Evolutionary conservation across 2,797 vertebrate genomes (phyloP), one percentile per base, ranked within the genome.

Genomic region (Rhyacichthys aspro): DNA sequence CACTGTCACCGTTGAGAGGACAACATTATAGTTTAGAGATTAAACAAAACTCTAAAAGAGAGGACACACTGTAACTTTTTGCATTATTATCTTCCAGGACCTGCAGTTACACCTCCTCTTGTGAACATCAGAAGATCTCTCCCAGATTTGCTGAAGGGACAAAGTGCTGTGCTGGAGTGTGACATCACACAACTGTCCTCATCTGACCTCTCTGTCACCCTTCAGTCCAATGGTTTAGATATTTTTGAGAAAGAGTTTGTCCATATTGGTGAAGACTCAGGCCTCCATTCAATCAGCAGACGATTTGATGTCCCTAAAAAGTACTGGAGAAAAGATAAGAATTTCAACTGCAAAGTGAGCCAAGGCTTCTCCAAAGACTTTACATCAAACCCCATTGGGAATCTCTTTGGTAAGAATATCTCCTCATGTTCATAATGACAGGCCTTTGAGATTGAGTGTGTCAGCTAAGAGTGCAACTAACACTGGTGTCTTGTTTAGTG

Each of bases 91-190:
- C 64, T 28, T 19, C 14, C 63, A 91, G 89, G 38, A 8, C 15
- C 69, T 67, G 10, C 8, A 63, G 14, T 32, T 17, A 32, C 12
- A 41, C 0, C 3, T 67, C 79, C 86, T 47, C 15, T 6, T 19
- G 81, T 90, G 42, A 17, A 57, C 16, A 85, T 91, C 74, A 89
- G 78, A 55, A 83, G 88, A 72, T 68, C 57, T 45, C 55, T 86
- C 2, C 18, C 50, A 60, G 49, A 79, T 17, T 18, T 69, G n/a
- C 17, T 8, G 14, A 76, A 72, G 1, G 11, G 23, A 58, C 7
- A 72, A 8, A 46, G 11, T 4, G 36, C 42, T 37, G 61, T 83
- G 38, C 76, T 92, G 23, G 62, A 83, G 69, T 92, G 91, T 75
- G 56, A 63, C 9, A 45, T 88, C 67, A 76, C 59, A 38, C 19